Evolutionary conservation across 2,113 vertebrate genomes (phyloP).

Genomic region (Eira barbara): DNA sequence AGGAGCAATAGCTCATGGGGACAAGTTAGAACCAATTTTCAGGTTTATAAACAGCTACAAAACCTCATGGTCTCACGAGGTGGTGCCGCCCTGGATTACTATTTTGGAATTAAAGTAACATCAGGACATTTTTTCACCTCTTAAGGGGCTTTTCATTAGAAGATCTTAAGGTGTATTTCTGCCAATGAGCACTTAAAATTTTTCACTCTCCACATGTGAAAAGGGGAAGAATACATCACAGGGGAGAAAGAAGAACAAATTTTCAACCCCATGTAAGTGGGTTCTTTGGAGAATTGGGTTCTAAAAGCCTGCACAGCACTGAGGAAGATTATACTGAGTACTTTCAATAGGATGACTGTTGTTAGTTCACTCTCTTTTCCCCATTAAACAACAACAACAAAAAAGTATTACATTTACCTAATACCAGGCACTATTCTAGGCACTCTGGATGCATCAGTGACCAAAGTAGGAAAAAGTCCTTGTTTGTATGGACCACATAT

Average conservation of each 20-base stretch:
- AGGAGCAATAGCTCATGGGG: background rate
- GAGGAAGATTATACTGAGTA: background rate
- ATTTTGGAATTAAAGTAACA: conserved; percentile 49
- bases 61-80: background rate
- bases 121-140: background rate
- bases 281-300: background rate
- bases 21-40: conserved; percentile 46
- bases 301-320: background rate
- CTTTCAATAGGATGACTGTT: background rate
- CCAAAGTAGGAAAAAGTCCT: background rate
- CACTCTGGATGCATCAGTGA: background rate
- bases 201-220: background rate
- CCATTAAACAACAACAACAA: background rate
- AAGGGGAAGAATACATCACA: background rate
- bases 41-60: conserved; percentile 57
- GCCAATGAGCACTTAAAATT: background rate
- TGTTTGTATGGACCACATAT: background rate
- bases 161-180: background rate
- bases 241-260: background rate
- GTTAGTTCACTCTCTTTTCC: background rate
- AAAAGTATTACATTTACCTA: background rate
- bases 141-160: conserved; percentile 1
- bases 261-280: background rate
- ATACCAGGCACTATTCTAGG: background rate
- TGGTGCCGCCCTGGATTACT: background rate